Base-by-base conservation (phyloP, 2,113 vertebrate species). In the Carassius auratus region DNA sequence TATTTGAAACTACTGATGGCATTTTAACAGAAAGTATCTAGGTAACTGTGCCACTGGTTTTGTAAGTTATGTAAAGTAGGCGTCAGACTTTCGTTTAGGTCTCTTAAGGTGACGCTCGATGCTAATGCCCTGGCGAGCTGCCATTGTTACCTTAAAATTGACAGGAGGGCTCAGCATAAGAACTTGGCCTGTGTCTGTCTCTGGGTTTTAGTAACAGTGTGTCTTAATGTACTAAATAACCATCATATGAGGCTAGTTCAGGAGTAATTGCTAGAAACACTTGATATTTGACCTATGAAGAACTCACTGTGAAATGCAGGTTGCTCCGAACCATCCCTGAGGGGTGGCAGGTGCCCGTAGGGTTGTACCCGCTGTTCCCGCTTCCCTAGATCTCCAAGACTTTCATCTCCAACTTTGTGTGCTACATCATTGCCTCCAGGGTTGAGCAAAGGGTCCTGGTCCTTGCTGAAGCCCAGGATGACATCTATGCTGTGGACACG, bases 401-500 rank as follows among this genome's bases (percentile, higher is more conserved):
- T 86, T 30, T 93, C 93, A 5, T 89, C 71, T 68, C 83, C 86
- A 81, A 89, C 85, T 86, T 93, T 94, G 55, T 91, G 88, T 48
- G 91, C 75, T 75, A 88, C 90, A 1, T 86, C 73, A 14, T 42
- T 59, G 74, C 76, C 23, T 84, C 38, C 15, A 21, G 92, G 86
- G 89, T 89, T 91, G 30, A 95, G 90, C 87, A 94, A 86, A 75
- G 92, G 86, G 26, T 94, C 92, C 86, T 95, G 95, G 82, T 96
- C 94, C 90, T 95, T 94, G 66, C 92, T 95, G 90, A 96, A 96
- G 81, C 95, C 95, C 66, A 95, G 91, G 82, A 96, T 96, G 91
- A 95, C 94, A 88, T 95, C 95, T 48, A 95, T 95, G 92, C 95
- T 95, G 93, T 95, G 94, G 89, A 95, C 94, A 4, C 91, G 93